Evolutionary conservation across 2,113 vertebrate species (phyloP).

Genomic region (Stomatorhinus ivindoensis): DNA sequence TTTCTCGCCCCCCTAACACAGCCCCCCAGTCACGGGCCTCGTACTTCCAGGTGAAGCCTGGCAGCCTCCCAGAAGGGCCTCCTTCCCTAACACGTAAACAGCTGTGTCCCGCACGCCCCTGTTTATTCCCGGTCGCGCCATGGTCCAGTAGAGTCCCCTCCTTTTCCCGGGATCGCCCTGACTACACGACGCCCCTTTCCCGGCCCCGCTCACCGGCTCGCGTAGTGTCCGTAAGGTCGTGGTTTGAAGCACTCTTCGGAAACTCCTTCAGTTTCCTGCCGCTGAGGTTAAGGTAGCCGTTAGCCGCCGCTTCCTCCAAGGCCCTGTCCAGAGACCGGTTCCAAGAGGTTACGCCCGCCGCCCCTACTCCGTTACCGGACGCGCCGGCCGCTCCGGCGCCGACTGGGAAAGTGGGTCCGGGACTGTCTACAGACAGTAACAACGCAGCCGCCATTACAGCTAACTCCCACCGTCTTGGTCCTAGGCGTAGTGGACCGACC

Average conservation of each 20-base stretch:
- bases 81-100: constrained; percentile 3
- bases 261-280: constrained; percentile 98
- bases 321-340: constrained; percentile 87
- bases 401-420: constrained; percentile 51
- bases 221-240: constrained; percentile 93
- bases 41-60: background rate
- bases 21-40: background rate
- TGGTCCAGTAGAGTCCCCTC: background rate
- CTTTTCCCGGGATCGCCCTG: background rate
- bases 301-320: constrained; percentile 83
- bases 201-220: constrained; percentile 71
- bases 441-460: constrained; percentile 83
- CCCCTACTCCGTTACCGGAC: constrained; percentile 44
- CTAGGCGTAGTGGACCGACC: constrained; percentile 8
- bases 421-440: constrained; percentile 64
- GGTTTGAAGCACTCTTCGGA: constrained; percentile 82
- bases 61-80: background rate
- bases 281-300: constrained; percentile 82
- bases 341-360: constrained; percentile 72
- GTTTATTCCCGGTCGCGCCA: constrained; percentile 17
- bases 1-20: background rate
- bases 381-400: constrained; percentile 39
- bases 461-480: constrained; percentile 50
- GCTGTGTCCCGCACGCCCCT: constrained; percentile 15
- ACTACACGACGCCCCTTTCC: background rate